These are phyloP conservation scores for Calycopis cecrops DNA, from an alignment of 1,140 invertebrate genomes.

Conservation along the genomic window DNA sequence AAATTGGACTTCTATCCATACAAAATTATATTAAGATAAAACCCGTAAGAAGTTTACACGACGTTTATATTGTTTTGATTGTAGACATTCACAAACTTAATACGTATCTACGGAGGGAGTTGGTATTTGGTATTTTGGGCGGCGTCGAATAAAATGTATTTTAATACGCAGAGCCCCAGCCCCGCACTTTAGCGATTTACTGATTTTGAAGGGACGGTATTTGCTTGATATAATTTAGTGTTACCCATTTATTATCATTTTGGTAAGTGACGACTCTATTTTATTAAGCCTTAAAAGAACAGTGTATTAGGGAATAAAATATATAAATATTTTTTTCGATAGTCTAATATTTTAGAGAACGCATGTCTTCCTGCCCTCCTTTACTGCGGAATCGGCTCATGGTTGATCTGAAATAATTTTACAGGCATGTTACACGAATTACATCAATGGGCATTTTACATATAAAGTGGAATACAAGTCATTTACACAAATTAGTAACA, in stretches of 20 bases:
- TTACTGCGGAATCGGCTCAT: too few species aligned
- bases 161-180: constrained; percentile 40
- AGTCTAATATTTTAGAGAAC: too few species aligned
- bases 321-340: constrained; percentile 5
- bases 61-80: constrained; percentile 26
- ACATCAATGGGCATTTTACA: too few species aligned
- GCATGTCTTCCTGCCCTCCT: too few species aligned
- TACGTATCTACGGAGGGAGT: constrained; percentile 25
- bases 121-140: constrained; percentile 34
- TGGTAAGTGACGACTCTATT: constrained; percentile 42
- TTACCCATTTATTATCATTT: constrained; percentile 60
- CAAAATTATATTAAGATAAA: background rate
- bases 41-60: background rate
- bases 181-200: constrained; percentile 47
- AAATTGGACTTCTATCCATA: background rate
- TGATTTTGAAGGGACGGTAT: constrained; percentile 46
- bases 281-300: constrained; percentile 62
- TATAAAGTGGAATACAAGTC: too few species aligned
- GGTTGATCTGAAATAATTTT: too few species aligned
- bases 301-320: constrained; percentile 55
- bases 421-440: too few species aligned
- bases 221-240: constrained; percentile 51
- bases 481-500: too few species aligned
- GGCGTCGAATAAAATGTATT: constrained; percentile 44
- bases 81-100: constrained; percentile 19